phyloP scores from a whole-genome alignment of 1,140 invertebrate genomes.

The Macrotrachela quadricornifera region DNA sequence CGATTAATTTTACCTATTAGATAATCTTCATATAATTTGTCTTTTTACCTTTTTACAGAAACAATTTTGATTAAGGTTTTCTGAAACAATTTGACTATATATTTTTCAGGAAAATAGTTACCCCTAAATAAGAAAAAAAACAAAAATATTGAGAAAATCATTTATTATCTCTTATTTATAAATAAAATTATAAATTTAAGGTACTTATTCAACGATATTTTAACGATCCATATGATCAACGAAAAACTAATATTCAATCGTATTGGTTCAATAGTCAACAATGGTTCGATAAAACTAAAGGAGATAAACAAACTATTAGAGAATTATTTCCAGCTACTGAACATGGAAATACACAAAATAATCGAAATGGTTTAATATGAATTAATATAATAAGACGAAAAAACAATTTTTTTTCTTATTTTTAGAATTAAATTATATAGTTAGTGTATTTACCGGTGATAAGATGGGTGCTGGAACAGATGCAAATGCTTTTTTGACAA shows the following conservation, averaged over 20 bases:
- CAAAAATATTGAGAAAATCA: too few species aligned
- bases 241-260: slow-evolving; percentile 21
- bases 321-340: slow-evolving; percentile 25
- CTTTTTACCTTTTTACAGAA: too few species aligned
- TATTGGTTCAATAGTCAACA: slow-evolving; percentile 27
- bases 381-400: background rate
- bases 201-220: slow-evolving; percentile 10
- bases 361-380: too few species aligned
- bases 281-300: slow-evolving; percentile 25
- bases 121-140: too few species aligned
- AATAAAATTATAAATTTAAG: too few species aligned
- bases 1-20: too few species aligned
- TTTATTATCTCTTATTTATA: too few species aligned
- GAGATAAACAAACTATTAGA: slow-evolving; percentile 22
- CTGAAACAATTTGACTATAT: too few species aligned
- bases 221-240: slow-evolving; percentile 6
- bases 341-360: too few species aligned
- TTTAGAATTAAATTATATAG: slow-evolving; percentile 17
- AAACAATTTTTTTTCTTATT: background rate
- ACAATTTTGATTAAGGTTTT: too few species aligned
- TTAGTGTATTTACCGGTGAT: slow-evolving; percentile 23
- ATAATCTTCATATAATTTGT: too few species aligned
- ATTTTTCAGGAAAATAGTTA: too few species aligned
- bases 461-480: slow-evolving; percentile 12
- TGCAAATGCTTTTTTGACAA: slow-evolving; percentile 3